Conservation (phyloP, 1,140 invertebrate genomes). For the Monochamus saltuarius region DNA sequence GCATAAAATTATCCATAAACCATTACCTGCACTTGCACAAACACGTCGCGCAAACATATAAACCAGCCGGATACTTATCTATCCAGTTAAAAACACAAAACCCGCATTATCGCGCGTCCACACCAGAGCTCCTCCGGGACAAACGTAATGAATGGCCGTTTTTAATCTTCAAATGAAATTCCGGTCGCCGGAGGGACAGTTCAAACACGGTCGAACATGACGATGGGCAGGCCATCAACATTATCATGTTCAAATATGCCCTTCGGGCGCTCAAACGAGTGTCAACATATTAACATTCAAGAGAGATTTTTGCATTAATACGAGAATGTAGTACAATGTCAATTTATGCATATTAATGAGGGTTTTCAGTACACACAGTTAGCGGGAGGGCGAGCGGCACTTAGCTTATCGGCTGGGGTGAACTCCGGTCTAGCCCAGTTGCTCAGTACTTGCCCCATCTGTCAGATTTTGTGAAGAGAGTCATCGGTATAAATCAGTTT, state of each 20-base stretch:
- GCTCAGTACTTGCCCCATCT: too few species aligned
- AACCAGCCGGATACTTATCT: conserved; percentile 14
- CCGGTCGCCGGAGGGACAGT: conserved; percentile 11
- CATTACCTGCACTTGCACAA: not conserved
- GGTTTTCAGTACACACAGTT: conserved; percentile 14
- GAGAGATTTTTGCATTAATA: conserved; percentile 36
- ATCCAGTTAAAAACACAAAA: conserved; percentile 17
- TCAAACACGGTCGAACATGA: conserved; percentile 13
- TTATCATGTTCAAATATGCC: conserved; percentile 33
- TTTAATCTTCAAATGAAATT: conserved; percentile 19
- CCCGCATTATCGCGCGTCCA: conserved; percentile 11
- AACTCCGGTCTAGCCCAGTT: too few species aligned
- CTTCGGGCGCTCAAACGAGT: conserved; percentile 18
- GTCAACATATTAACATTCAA: conserved; percentile 37
- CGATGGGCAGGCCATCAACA: conserved; percentile 16
- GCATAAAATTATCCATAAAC: not conserved
- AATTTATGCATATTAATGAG: conserved; percentile 39
- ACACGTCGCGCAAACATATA: conserved; percentile 5
- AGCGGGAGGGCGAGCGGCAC: conserved; percentile 10
- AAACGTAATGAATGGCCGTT: conserved; percentile 17
- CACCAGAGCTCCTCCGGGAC: conserved; percentile 1
- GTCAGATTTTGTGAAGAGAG: too few species aligned
- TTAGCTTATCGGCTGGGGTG: conserved; percentile 12
- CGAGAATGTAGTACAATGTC: conserved; percentile 31
- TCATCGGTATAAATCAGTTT: too few species aligned